A percentile compares a stretch with the other conserved stretches of the same genome.
These are phyloP conservation scores for Nesometra sesokonis DNA, from an alignment of 35 echinoderm and acorn worm species.

Conservation along the genomic window DNA sequence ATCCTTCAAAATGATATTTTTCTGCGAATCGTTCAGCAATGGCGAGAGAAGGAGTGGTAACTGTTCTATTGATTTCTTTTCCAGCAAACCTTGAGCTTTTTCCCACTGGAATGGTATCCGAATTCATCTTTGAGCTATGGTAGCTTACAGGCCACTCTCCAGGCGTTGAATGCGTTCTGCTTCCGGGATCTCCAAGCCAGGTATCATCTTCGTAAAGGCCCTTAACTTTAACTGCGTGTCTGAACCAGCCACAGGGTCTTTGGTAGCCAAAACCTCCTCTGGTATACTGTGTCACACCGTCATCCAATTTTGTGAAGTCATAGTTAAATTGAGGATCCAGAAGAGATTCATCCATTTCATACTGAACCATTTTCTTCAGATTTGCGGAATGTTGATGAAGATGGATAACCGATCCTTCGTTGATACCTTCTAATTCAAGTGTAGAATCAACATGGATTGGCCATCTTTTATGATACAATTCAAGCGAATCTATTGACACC, in stretches of 20 bases:
- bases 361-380: neutral
- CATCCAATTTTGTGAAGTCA: neutral
- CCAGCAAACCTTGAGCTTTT: no score
- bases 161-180: neutral
- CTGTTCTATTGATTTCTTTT: neutral
- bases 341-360: neutral
- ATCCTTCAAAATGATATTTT: neutral
- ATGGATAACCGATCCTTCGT: neutral
- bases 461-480: neutral
- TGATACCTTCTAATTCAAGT: neutral
- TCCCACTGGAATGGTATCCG: neutral
- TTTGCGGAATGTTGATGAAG: neutral
- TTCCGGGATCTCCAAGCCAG: constrained; percentile 7
- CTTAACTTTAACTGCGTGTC: constrained; percentile 1
- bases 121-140: neutral
- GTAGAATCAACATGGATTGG: neutral
- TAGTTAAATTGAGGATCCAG: constrained; percentile 9
- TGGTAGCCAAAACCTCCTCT: neutral
- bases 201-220: constrained; percentile 5
- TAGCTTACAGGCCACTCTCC: constrained; percentile 20
- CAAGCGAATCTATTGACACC: neutral
- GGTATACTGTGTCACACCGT: neutral
- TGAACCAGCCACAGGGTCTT: constrained; percentile 11
- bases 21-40: neutral
- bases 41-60: neutral